Evolutionary conservation across 1,140 invertebrate genomes (phyloP).

Genomic region (Holotrichia oblita): DNA sequence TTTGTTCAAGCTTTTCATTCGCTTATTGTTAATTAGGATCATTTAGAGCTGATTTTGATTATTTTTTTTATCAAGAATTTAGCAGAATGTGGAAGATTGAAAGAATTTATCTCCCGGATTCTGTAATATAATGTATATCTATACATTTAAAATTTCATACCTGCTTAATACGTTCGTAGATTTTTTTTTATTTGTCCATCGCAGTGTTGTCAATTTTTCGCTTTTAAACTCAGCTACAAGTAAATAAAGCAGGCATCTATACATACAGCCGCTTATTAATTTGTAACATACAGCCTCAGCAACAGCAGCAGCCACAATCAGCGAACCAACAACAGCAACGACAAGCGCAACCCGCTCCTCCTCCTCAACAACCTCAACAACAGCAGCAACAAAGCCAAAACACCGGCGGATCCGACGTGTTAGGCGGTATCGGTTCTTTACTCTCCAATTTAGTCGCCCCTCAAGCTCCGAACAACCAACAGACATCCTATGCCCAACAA

Average conservation of each 20-base stretch:
- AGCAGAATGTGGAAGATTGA: too few relatives aligned
- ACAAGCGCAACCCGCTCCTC: constrained; percentile 16
- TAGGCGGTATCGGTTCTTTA: constrained; percentile 12
- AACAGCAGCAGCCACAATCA: constrained; percentile 44
- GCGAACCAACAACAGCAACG: constrained; percentile 44
- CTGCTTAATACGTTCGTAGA: too few relatives aligned
- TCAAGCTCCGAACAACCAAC: background rate
- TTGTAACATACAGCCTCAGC: constrained; percentile 37
- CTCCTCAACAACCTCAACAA: background rate
- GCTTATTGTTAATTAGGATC: too few relatives aligned
- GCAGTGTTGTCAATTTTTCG: too few relatives aligned
- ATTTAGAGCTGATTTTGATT: too few relatives aligned
- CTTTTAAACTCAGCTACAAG: too few relatives aligned
- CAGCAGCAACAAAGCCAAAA: background rate
- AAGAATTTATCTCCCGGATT: too few relatives aligned
- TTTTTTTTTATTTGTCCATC: too few relatives aligned
- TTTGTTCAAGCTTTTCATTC: too few relatives aligned
- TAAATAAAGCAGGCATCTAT: background rate
- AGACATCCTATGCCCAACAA: background rate
- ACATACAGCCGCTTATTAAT: constrained; percentile 11
- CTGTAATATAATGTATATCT: too few relatives aligned
- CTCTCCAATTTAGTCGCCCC: background rate
- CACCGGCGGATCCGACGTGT: background rate
- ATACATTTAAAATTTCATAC: too few relatives aligned
- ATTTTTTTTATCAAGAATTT: too few relatives aligned